Percentiles rank a stretch among this genome's conserved stretches.
phyloP scores from a whole-genome alignment of 2,888 invertebrate genomes.

The Pocota personata region DNA sequence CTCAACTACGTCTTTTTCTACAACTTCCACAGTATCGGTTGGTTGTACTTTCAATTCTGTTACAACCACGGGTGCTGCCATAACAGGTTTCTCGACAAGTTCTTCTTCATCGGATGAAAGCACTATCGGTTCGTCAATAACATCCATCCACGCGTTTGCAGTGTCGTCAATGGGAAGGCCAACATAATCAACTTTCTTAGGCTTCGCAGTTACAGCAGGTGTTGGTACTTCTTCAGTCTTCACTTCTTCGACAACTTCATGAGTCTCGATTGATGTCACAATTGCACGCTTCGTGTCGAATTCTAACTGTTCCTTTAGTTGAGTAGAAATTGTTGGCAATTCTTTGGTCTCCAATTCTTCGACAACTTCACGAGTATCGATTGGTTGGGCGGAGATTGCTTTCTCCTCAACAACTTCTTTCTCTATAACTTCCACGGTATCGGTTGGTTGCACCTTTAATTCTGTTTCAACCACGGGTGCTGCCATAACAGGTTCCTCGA shows the following conservation, averaged over 20 bases:
- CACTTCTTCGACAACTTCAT: background rate
- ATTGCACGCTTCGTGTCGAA: background rate
- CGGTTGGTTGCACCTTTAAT: conserved; percentile 69
- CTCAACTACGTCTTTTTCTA: background rate
- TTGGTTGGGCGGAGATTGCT: too few relatives aligned
- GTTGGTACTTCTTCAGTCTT: background rate
- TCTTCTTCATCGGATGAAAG: conserved; percentile 78
- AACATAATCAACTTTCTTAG: conserved; percentile 60
- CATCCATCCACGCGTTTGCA: conserved; percentile 76
- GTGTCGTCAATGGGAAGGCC: conserved; percentile 77
- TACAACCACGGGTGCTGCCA: conserved; percentile 60
- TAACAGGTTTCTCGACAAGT: conserved; percentile 26
- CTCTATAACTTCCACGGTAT: too few relatives aligned
- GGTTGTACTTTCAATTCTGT: background rate
- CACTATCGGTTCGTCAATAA: conserved; percentile 77
- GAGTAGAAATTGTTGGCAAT: background rate
- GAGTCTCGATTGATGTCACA: background rate
- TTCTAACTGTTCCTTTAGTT: background rate
- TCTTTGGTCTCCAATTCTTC: background rate
- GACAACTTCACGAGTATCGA: conserved; percentile 67
- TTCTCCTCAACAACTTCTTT: too few relatives aligned
- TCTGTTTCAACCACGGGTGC: background rate
- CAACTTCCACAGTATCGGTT: background rate
- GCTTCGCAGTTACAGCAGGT: background rate
- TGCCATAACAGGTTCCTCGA: conserved; percentile 42